These are phyloP conservation scores for Odontothrips loti DNA, from an alignment of 2,888 invertebrate genomes.

Conservation along the genomic window DNA sequence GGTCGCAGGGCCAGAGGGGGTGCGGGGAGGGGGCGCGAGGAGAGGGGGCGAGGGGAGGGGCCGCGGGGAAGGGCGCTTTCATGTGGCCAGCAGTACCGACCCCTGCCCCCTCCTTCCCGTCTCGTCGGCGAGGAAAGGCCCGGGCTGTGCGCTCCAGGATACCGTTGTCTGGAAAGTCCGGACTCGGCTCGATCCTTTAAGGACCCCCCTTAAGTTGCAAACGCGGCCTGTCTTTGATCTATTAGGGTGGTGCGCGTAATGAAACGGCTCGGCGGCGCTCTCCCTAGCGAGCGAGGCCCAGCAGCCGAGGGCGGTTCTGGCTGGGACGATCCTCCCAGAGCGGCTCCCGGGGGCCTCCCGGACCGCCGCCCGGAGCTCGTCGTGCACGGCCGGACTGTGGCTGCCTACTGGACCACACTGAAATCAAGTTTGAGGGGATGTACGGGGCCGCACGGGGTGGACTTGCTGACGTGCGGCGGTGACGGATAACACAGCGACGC, in stretches of 20 bases:
- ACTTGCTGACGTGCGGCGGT: too few species aligned
- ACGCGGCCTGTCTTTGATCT: conserved; percentile 9
- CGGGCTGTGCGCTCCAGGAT: neutral
- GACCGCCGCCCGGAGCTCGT: too few species aligned
- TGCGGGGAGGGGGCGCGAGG: neutral
- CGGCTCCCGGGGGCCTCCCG: too few species aligned
- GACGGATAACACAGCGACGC: too few species aligned
- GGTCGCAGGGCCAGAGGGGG: too few species aligned
- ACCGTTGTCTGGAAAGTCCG: conserved; percentile 20
- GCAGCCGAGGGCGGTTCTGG: neutral
- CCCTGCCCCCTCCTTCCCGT: neutral
- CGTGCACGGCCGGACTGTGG: too few species aligned
- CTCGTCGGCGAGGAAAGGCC: neutral
- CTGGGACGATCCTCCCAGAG: neutral
- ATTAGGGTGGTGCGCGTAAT: conserved; percentile 14
- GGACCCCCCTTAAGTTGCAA: conserved; percentile 17
- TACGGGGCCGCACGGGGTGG: too few species aligned
- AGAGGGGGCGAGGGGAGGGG: neutral
- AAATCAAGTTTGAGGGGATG: too few species aligned
- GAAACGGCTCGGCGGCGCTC: neutral
- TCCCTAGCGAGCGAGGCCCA: neutral
- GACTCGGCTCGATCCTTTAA: conserved; percentile 6
- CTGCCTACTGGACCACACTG: too few species aligned
- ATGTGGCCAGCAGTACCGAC: neutral
- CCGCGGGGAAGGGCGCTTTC: neutral